Conservation (phyloP, 2,888 invertebrate species). For the Mythimna loreyi region DNA sequence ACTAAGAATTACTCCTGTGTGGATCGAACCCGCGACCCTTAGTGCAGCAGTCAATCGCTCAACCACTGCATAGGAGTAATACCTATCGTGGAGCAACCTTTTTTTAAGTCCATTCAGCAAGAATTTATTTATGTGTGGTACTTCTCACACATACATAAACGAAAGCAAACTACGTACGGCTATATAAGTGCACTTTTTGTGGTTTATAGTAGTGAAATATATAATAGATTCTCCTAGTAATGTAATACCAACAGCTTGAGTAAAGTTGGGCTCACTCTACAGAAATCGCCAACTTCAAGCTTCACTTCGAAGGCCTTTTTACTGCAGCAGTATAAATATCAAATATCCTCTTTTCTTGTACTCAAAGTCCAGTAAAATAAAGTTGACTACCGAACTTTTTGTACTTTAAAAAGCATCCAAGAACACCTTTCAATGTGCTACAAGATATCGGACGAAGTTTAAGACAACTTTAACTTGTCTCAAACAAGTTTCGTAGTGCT, state of each 20-base stretch:
- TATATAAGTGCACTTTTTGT: too few species aligned
- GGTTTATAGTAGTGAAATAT: too few species aligned
- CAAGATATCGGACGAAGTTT: conserved; percentile 69
- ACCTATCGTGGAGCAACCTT: too few species aligned
- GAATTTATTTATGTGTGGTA: too few species aligned
- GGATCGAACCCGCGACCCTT: too few species aligned
- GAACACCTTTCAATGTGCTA: conserved; percentile 67
- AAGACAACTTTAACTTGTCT: conserved; percentile 74
- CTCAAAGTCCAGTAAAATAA: conserved; percentile 59
- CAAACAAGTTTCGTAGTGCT: conserved; percentile 68
- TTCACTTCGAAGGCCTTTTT: conserved; percentile 31
- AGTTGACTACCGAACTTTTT: conserved; percentile 56
- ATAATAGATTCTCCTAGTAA: too few species aligned
- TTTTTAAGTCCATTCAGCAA: too few species aligned
- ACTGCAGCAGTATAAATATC: conserved; percentile 50
- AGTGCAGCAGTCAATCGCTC: too few species aligned
- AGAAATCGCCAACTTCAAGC: conserved; percentile 16
- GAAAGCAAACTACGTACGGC: too few species aligned
- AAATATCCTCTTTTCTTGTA: conserved; percentile 34
- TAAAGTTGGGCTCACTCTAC: conserved; percentile 16
- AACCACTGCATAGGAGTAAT: too few species aligned
- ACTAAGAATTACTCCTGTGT: too few species aligned
- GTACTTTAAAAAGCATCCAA: conserved; percentile 59
- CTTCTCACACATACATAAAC: too few species aligned
- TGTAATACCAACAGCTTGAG: background rate